Conservation (phyloP, 2,113 vertebrate genomes). For the Parotia lawesii region DNA sequence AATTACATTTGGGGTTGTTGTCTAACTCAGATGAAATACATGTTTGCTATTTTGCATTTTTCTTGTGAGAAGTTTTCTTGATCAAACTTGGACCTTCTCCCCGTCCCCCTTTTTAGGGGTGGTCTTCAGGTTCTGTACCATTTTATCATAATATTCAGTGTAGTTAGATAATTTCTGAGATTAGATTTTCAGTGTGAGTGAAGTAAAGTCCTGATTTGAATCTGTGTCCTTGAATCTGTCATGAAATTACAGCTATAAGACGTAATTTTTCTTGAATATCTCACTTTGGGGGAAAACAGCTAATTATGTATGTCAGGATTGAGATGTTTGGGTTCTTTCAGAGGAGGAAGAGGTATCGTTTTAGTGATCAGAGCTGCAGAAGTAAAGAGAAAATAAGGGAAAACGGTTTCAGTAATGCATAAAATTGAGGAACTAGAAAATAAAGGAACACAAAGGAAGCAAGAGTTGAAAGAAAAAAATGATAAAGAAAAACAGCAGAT, state of each 20-base stretch:
- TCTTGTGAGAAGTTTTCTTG: background rate
- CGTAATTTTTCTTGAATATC: background rate
- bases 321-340: constrained; percentile 2
- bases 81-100: background rate
- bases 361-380: constrained; percentile 16
- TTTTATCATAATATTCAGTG: background rate
- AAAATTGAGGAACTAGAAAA: constrained; percentile 16
- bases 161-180: background rate
- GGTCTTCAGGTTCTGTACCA: background rate
- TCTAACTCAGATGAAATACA: background rate
- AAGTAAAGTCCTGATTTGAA: background rate
- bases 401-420: constrained; percentile 1
- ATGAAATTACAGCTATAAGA: background rate
- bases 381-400: background rate
- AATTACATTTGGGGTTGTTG: background rate
- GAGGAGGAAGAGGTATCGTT: background rate
- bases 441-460: constrained; percentile 25
- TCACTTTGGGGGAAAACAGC: background rate
- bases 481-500: constrained; percentile 75
- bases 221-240: background rate
- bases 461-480: constrained; percentile 65
- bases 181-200: background rate
- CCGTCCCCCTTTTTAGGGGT: accelerated
- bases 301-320: background rate
- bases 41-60: background rate